These are phyloP conservation scores for Trichomalopsis sarcophagae DNA, from an alignment of 1,140 invertebrate genomes.

Conservation along the genomic window DNA sequence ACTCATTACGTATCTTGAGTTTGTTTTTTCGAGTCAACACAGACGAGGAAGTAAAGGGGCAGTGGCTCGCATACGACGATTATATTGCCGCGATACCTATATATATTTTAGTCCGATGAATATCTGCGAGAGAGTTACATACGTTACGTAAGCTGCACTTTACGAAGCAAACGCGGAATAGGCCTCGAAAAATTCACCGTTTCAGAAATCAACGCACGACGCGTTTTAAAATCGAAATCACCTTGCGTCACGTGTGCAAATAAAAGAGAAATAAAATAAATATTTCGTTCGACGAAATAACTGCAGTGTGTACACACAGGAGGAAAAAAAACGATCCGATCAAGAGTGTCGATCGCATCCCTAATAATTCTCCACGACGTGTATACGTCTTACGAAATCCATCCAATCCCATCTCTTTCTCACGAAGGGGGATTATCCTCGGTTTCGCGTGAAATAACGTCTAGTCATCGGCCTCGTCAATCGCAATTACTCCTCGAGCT, in stretches of 20 bases:
- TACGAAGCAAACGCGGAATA: too few relatives aligned
- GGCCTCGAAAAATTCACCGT: neutral
- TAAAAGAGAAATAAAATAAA: neutral
- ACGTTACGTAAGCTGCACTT: too few relatives aligned
- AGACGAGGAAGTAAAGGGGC: neutral
- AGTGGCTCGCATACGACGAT: neutral
- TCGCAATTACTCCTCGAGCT: neutral
- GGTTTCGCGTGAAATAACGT: neutral
- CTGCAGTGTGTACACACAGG: neutral
- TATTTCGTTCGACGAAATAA: too few relatives aligned
- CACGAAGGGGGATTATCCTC: neutral
- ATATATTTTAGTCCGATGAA: neutral
- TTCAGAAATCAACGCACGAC: neutral
- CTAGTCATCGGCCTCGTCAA: constrained; percentile 6
- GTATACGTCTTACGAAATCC: neutral
- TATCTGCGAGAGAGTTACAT: neutral
- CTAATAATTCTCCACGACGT: neutral
- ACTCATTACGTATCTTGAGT: neutral
- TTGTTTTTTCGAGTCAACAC: neutral
- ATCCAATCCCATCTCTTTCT: neutral
- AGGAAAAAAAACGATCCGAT: neutral
- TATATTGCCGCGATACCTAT: neutral
- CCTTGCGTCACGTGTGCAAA: neutral
- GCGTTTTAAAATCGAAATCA: neutral
- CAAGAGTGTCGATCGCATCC: neutral